Evolutionary conservation across 2,888 invertebrate species (phyloP).

Genomic region (Sphaerophoria rueppellii): DNA sequence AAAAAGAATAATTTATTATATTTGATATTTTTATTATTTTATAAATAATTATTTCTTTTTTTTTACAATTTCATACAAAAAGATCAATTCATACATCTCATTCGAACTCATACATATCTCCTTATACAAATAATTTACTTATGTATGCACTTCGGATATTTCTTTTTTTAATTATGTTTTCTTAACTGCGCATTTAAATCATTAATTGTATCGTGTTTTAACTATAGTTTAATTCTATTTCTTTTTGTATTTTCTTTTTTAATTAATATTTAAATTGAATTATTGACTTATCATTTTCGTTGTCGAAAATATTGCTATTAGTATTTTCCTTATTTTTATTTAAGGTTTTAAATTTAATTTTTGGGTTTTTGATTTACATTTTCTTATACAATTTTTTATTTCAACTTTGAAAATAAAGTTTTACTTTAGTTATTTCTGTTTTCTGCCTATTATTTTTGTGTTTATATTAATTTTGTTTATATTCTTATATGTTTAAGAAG

Average conservation of each 20-base stretch:
- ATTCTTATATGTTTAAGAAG: slow-evolving; percentile 45
- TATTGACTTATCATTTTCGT: slow-evolving; percentile 68
- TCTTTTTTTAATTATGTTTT: slow-evolving; percentile 9
- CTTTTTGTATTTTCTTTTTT: slow-evolving; percentile 12
- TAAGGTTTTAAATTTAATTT: slow-evolving; percentile 22
- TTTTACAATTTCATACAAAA: slow-evolving; percentile 72
- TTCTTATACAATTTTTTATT: slow-evolving; percentile 38
- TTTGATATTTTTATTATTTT: slow-evolving; percentile 47
- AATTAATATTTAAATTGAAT: slow-evolving; percentile 36
- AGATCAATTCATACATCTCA: slow-evolving; percentile 65
- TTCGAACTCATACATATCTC: slow-evolving; percentile 66
- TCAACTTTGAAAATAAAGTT: slow-evolving; percentile 74
- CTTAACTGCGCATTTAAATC: slow-evolving; percentile 20
- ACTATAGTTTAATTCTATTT: neutral
- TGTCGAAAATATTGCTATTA: slow-evolving; percentile 74
- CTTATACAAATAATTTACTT: slow-evolving; percentile 50
- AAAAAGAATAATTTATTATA: slow-evolving; percentile 37
- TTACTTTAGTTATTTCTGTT: slow-evolving; percentile 11
- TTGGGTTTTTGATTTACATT: slow-evolving; percentile 59
- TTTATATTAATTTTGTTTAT: slow-evolving; percentile 50
- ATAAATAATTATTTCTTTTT: slow-evolving; percentile 21
- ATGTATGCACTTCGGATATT: slow-evolving; percentile 20
- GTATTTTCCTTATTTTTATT: slow-evolving; percentile 48
- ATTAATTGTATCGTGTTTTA: slow-evolving; percentile 20
- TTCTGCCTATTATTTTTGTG: slow-evolving; percentile 36